phyloP scores from a whole-genome alignment of 1,140 invertebrate species.

The Drosophila kohkoa region DNA sequence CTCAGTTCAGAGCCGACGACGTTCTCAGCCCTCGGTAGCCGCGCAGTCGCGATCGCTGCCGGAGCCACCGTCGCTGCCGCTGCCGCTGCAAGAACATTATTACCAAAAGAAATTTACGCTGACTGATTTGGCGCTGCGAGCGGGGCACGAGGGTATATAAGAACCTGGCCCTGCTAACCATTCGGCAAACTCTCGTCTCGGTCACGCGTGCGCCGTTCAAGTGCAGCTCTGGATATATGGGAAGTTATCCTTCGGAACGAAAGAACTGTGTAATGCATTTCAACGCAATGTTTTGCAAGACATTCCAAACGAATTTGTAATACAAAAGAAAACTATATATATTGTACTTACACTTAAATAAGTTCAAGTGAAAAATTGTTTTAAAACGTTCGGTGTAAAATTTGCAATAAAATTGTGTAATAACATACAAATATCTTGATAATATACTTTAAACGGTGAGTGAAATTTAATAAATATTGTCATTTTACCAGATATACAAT shows the following conservation, averaged over 20 bases:
- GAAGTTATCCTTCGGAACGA: slow-evolving; percentile 61
- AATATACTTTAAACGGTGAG: slow-evolving; percentile 32
- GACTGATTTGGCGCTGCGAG: slow-evolving; percentile 41
- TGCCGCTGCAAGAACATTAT: slow-evolving; percentile 43
- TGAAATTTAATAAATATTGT: slow-evolving; percentile 13
- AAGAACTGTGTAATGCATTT: slow-evolving; percentile 40
- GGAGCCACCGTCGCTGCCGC: slow-evolving; percentile 14
- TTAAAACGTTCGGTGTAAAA: slow-evolving; percentile 4
- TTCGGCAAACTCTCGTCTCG: slow-evolving; percentile 73
- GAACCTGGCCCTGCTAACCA: slow-evolving; percentile 65
- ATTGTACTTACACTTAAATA: background rate
- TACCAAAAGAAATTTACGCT: slow-evolving; percentile 69
- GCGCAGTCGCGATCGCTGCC: slow-evolving; percentile 25
- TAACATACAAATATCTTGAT: background rate
- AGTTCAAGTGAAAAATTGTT: slow-evolving; percentile 16
- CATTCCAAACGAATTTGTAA: background rate
- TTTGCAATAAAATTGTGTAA: slow-evolving; percentile 6
- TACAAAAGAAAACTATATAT: background rate
- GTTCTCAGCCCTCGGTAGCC: slow-evolving; percentile 38
- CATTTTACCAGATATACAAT: background rate
- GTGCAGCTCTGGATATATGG: slow-evolving; percentile 38
- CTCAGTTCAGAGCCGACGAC: slow-evolving; percentile 51
- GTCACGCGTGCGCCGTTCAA: slow-evolving; percentile 74
- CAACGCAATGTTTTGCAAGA: slow-evolving; percentile 21
- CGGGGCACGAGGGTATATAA: slow-evolving; percentile 76